A percentile compares a stretch with the other conserved stretches of the same genome.
These are phyloP conservation scores for Aphis craccivora DNA, from an alignment of 1,140 invertebrate species.

Conservation along the genomic window DNA sequence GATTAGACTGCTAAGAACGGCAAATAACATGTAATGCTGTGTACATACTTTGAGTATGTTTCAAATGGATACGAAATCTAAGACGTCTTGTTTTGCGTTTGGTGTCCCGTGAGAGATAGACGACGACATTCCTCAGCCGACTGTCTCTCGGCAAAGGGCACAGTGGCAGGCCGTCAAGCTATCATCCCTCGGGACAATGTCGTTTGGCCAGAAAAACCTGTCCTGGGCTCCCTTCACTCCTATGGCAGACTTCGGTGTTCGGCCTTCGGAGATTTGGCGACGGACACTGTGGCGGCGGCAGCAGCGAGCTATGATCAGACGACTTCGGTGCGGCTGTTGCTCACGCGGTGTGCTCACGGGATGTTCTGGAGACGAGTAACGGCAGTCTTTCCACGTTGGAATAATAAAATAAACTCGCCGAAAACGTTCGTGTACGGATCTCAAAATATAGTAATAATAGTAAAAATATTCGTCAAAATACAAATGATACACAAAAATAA, in stretches of 20 bases:
- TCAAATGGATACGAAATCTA: neutral
- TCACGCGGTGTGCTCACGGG: neutral
- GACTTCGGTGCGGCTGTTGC: too few relatives aligned
- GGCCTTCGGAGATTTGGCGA: neutral
- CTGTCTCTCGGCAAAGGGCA: neutral
- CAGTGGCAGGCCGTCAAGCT: neutral
- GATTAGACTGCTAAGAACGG: neutral
- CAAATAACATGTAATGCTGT: neutral
- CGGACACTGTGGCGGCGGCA: neutral
- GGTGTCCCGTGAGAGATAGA: neutral
- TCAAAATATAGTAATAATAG: too few relatives aligned
- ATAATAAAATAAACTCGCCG: neutral
- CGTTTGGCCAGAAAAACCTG: neutral
- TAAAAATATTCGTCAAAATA: conserved; percentile 8
- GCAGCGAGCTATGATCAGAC: neutral
- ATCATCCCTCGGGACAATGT: neutral
- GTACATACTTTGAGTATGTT: neutral
- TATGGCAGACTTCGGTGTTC: neutral
- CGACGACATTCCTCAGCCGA: conserved; percentile 12
- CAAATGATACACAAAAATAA: conserved; percentile 51
- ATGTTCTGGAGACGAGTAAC: neutral
- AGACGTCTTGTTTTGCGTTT: neutral
- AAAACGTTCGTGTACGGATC: neutral
- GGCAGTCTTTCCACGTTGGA: neutral
- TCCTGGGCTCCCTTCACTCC: neutral